phyloP scores from a whole-genome alignment of 2,797 vertebrate genomes.

The Schizopygopsis malacanthus region DNA sequence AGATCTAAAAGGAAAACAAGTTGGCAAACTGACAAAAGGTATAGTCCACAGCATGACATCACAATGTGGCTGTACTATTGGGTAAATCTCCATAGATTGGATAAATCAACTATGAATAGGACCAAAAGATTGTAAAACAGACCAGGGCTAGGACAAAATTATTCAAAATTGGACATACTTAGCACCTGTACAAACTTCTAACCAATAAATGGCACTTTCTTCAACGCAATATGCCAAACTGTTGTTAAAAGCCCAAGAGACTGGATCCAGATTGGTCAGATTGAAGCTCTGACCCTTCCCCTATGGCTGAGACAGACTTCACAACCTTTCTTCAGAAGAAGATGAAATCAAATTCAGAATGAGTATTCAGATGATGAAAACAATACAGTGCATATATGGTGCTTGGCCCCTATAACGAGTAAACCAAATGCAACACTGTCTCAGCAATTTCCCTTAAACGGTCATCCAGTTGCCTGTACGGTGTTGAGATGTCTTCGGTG shows the following conservation, averaged over 20 bases:
- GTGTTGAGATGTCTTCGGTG: neutral
- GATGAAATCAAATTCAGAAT: neutral
- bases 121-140: neutral
- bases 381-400: neutral
- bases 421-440: neutral
- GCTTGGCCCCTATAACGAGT: neutral
- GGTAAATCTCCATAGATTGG: neutral
- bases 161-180: neutral
- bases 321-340: neutral
- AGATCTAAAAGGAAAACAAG: neutral
- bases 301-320: neutral
- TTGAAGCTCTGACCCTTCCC: neutral
- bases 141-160: neutral
- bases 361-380: neutral
- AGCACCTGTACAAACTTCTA: neutral
- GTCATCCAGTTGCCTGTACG: neutral
- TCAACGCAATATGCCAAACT: neutral
- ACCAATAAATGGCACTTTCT: neutral
- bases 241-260: neutral
- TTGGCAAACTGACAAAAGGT: neutral
- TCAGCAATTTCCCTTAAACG: neutral
- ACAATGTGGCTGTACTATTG: neutral
- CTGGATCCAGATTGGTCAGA: neutral
- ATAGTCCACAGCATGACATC: neutral
- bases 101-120: neutral